Evolutionary conservation across 2,888 invertebrate genomes (phyloP), one percentile per base, ranked within the genome.

Genomic region (Tipula helvola): DNA sequence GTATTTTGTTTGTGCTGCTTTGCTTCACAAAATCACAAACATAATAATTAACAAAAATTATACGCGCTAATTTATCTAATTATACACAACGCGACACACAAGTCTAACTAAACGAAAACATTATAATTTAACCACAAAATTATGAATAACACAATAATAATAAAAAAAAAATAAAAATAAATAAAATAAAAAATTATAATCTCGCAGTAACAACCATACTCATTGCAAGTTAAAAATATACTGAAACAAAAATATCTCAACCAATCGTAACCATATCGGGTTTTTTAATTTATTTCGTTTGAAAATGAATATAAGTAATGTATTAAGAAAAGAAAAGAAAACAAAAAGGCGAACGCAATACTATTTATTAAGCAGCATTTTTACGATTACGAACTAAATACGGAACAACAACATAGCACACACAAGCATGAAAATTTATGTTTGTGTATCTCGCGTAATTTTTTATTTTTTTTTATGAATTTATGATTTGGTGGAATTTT

Each of bases 401-500:
- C 18, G 10, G 71, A 71, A 28, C 28, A 71, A 28, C 71, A 71
- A 71, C 28, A 52, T 52, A n/a, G 44, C 52, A 52, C 8, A 47
- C 52, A 52, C 52, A 52, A 10, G 12, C 71, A 71, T 71, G 28
- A 10, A 71, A 71, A 52, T 52, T 52, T 71, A 71, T 71, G 18
- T 18, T 71, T 71, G 71, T 71, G 71, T 71, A 12, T 71, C 28
- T 71, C 18, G 71, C 71, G 71, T 71, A 28, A 28, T 71, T 71
- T 71, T 71, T 28, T 16, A n/a, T 52, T n/a, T 52, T 71, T 57
- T 57, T 16, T 57, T 71, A 71, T 28, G 71, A 71, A 71, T 71
- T 71, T 71, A 71, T 71, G 71, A 71, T 71, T 71, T 71, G 71
- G 71, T 71, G 71, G 71, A 71, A 71, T 71, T 71, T 71, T 71